These are phyloP conservation scores for Linnaemya vulpina DNA, from an alignment of 2,888 invertebrate species.

Conservation along the genomic window DNA sequence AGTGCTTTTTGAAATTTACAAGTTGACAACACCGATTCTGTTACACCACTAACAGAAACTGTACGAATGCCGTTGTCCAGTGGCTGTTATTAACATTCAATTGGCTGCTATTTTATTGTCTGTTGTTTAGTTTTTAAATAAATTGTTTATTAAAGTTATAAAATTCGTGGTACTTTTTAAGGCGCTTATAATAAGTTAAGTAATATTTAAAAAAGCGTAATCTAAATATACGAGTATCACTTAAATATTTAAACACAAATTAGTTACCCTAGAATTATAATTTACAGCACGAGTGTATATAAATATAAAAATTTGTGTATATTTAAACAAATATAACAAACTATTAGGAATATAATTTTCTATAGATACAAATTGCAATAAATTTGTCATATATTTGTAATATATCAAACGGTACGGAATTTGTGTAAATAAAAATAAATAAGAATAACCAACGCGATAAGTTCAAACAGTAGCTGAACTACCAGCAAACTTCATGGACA, in stretches of 20 bases:
- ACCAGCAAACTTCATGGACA: not conserved
- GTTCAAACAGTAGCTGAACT: not conserved
- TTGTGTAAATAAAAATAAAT: not conserved
- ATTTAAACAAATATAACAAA: not conserved
- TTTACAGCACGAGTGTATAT: not conserved
- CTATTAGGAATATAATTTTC: constrained; percentile 2
- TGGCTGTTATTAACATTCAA: not conserved
- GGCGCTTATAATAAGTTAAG: constrained; percentile 24
- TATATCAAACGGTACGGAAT: not conserved
- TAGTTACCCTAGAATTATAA: not conserved
- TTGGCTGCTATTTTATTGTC: constrained; percentile 19
- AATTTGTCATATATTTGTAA: not conserved
- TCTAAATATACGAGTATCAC: not conserved
- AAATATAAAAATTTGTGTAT: not conserved
- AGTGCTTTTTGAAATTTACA: too few relatives aligned
- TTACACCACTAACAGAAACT: not conserved
- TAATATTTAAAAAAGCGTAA: constrained; percentile 21
- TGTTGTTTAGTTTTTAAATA: not conserved
- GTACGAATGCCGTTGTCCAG: not conserved
- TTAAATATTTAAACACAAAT: not conserved
- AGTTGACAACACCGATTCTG: too few relatives aligned
- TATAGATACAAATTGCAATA: constrained; percentile 28
- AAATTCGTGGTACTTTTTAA: constrained; percentile 22
- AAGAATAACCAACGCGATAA: not conserved
- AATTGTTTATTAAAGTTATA: constrained; percentile 2